Percentiles rank a stretch among this genome's conserved stretches.
Evolutionary conservation across 92 coral and sea anemone species (phyloP).

Genomic region (Blastomussa wellsi): DNA sequence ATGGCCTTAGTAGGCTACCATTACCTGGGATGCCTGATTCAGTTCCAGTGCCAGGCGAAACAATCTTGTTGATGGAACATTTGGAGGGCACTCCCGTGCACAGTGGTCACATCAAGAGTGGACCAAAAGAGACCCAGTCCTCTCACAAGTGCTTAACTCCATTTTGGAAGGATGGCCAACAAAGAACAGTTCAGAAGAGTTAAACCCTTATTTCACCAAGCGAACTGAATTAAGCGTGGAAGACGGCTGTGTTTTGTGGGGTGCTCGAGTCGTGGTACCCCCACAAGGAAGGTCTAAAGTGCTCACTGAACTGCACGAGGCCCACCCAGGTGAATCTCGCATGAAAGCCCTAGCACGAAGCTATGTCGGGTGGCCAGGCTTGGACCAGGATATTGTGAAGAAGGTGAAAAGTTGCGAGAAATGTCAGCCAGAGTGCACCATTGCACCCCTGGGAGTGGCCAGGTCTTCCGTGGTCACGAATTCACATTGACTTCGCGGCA

Average conservation of each 20-base stretch:
- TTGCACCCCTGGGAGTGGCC: constrained; percentile 65
- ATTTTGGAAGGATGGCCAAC: constrained; percentile 60
- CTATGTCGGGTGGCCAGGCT: constrained; percentile 62
- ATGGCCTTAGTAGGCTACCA: constrained; percentile 61
- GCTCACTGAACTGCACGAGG: constrained; percentile 53
- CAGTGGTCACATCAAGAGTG: constrained; percentile 52
- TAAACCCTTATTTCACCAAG: constrained; percentile 39
- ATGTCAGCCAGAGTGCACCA: constrained; percentile 62
- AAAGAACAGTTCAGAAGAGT: constrained; percentile 33
- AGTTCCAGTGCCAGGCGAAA: constrained; percentile 60
- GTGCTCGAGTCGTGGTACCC: constrained; percentile 54
- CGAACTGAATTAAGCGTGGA: constrained; percentile 60
- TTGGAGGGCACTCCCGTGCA: constrained; percentile 54
- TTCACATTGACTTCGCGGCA: constrained; percentile 59
- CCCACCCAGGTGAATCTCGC: constrained; percentile 59
- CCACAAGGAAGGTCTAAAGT: constrained; percentile 51
- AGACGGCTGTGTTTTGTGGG: constrained; percentile 71
- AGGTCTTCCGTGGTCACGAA: constrained; percentile 48
- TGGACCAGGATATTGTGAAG: constrained; percentile 58
- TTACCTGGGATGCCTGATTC: constrained; percentile 43
- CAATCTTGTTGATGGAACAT: constrained; percentile 56
- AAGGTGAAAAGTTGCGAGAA: constrained; percentile 46
- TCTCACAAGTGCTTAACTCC: constrained; percentile 52
- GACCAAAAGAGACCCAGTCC: constrained; percentile 56
- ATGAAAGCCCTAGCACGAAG: constrained; percentile 56